These are phyloP conservation scores for Myiozetetes cayanensis DNA, from an alignment of 2,113 vertebrate genomes.

Conservation along the genomic window DNA sequence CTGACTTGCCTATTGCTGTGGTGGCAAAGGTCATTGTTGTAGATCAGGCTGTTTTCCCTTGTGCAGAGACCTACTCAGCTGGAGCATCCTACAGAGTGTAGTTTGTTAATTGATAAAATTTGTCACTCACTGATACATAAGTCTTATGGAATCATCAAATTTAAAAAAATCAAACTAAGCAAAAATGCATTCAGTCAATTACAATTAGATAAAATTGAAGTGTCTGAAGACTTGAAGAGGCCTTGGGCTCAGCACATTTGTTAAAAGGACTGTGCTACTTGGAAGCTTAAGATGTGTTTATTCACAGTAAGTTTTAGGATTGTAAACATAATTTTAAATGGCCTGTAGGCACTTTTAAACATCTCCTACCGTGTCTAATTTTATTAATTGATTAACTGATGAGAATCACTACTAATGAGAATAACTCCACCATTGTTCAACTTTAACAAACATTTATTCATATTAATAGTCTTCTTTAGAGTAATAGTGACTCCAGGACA, in stretches of 20 bases:
- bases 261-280: neutral
- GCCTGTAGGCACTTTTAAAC: neutral
- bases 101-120: conserved; percentile 35
- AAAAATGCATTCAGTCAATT: neutral
- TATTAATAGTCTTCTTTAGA: neutral
- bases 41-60: neutral
- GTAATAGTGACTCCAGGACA: neutral
- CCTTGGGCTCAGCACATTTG: neutral
- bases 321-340: neutral
- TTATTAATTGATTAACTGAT: neutral
- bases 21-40: conserved; percentile 24
- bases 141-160: neutral
- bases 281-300: neutral
- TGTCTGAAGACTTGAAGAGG: neutral
- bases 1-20: neutral
- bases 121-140: neutral
- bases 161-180: neutral
- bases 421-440: neutral
- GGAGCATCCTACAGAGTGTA: conserved; percentile 2
- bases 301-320: neutral
- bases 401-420: neutral
- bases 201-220: neutral
- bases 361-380: neutral
- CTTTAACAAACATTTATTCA: neutral
- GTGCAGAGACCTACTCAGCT: neutral